phyloP scores from a whole-genome alignment of 37 sponge, comb jelly and placozoan genomes.

The Aphrocallistes beatrix region DNA sequence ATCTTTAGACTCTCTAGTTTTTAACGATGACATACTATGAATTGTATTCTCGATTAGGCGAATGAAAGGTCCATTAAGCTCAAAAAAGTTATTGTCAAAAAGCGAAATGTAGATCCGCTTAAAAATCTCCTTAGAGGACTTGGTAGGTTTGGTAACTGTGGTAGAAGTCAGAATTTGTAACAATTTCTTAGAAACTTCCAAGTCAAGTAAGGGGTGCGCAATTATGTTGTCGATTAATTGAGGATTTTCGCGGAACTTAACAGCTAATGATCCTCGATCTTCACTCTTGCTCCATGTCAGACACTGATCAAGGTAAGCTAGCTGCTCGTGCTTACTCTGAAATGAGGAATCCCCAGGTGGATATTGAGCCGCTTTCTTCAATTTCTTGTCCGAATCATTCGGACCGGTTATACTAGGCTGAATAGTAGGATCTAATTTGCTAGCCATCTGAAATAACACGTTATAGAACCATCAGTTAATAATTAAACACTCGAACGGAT shows the following conservation, averaged over 20 bases:
- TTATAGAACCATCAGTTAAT: no score
- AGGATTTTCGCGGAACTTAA: neutral
- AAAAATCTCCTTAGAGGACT: neutral
- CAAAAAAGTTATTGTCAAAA: neutral
- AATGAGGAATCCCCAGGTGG: no score
- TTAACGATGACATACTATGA: no score
- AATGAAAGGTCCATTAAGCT: neutral
- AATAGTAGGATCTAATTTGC: no score
- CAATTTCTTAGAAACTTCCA: neutral
- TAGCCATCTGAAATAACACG: no score
- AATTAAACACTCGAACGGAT: no score
- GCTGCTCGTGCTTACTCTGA: no score
- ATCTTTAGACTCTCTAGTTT: no score
- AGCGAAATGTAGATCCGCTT: neutral
- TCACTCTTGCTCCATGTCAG: neutral
- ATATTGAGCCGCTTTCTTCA: no score
- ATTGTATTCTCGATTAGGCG: neutral
- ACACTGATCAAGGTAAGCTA: neutral
- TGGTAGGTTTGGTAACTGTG: neutral
- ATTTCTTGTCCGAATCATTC: no score
- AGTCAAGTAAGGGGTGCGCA: neutral
- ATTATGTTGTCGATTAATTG: neutral
- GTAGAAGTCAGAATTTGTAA: neutral
- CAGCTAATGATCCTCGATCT: neutral
- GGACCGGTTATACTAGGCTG: no score